Evolutionary conservation across 2,888 invertebrate species (phyloP).

Genomic region (Helobdella robusta): DNA sequence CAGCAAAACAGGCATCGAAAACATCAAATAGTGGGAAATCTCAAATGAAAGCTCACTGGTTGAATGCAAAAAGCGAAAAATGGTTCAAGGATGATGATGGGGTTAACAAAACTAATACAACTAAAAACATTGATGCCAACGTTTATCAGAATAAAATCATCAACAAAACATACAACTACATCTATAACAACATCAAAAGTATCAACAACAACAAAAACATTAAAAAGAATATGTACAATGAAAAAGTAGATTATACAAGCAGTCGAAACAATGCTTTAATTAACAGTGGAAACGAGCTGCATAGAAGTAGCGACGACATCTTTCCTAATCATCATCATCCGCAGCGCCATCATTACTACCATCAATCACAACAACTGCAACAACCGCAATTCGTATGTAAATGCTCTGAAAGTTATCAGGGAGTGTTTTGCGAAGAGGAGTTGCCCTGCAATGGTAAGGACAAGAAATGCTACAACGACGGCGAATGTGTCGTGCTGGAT

Average conservation of each 20-base stretch:
- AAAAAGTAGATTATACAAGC: background rate
- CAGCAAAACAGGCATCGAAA: background rate
- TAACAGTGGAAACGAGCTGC: background rate
- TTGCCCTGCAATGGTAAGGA: constrained; percentile 31
- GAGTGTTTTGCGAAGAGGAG: constrained; percentile 26
- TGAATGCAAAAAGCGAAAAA: too few species aligned
- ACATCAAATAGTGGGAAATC: too few species aligned
- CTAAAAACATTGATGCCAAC: background rate
- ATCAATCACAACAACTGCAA: background rate
- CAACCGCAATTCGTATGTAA: background rate
- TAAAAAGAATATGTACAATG: background rate
- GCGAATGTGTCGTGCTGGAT: constrained; percentile 25
- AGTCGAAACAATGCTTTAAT: background rate
- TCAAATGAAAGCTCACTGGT: too few species aligned
- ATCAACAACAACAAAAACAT: background rate
- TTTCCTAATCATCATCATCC: background rate
- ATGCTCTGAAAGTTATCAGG: constrained; percentile 22
- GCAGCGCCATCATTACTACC: background rate
- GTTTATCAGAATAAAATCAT: background rate
- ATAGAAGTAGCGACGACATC: background rate
- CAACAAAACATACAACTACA: background rate
- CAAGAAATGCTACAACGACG: constrained; percentile 32
- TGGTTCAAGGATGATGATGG: too few species aligned
- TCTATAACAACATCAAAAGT: background rate
- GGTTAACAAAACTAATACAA: too few species aligned